Base-by-base conservation (phyloP, 2,888 invertebrate species). In the Nemoura dubitans region DNA sequence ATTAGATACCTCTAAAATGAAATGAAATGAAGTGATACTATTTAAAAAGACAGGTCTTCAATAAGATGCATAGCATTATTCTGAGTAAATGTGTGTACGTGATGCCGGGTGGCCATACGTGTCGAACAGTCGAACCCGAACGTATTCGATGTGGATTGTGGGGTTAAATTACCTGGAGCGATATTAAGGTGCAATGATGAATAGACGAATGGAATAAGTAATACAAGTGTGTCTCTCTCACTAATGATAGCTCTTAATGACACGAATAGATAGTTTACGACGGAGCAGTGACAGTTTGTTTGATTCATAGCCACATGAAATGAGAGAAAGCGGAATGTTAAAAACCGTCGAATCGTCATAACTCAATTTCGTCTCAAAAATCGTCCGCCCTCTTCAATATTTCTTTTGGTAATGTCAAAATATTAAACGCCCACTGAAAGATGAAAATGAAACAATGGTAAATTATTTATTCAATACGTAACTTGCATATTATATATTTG, bases 231-330 rank as follows among this genome's bases (percentile, higher is more conserved):
- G 86, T 86, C 86, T 86, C 84, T 87, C 87, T 83, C 87, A 78
- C 87, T 87, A 87, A 87, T 87, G 87, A 87, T 87, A 87, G 87
- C 83, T 87, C 85, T 87, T 87, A 87, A 87, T 87, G 87, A 87
- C 87, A 87, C 84, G 87, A 86, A 87, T 87, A 83, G 78, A 87
- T 87, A 87, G 87, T 87, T 87, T 87, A 87, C 78, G 86, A 59
- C 25, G 84, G 59, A 28, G 59, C 84, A 59, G 76, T 76, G 59
- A 43, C 84, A 59, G 84, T 28, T 27, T 27, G 7, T 59, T 76
- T 84, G 84, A 84, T 84, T 84, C 84, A 84, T 84, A 14, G 84
- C 76, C 28, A 25, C 27, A 25, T 26, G 76, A 59, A 84, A 76
- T 76, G 84, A 30, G 84, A 84, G 59, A 84, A 29, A 59, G 76